These are phyloP conservation scores for Oncorhynchus tshawytscha DNA, from an alignment of 2,113 vertebrate species.

Conservation along the genomic window DNA sequence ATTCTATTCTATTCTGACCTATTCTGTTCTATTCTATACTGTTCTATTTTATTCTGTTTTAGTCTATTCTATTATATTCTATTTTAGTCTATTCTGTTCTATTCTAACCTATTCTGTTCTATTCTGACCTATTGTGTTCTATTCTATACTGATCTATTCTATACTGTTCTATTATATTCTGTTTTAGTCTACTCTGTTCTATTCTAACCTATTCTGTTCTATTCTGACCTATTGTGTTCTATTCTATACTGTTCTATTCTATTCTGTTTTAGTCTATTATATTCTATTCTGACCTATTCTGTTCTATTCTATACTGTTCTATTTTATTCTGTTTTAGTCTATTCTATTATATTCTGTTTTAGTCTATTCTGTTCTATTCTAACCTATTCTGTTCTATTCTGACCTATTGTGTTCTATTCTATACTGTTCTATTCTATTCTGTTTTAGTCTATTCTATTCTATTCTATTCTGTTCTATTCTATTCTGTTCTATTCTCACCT, in stretches of 20 bases:
- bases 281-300: no score
- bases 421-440: fast-evolving
- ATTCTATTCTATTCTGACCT: no score
- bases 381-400: fast-evolving
- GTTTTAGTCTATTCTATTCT: fast-evolving
- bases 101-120: fast-evolving
- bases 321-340: fast-evolving
- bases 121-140: fast-evolving
- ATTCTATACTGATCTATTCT: fast-evolving
- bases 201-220: no score
- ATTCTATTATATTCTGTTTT: fast-evolving
- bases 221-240: fast-evolving
- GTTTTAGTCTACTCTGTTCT: fast-evolving
- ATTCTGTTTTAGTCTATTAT: fast-evolving
- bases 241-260: fast-evolving
- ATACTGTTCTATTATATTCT: no score
- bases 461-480: fast-evolving
- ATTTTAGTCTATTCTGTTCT: no score
- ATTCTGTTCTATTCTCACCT: no score
- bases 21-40: no score
- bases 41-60: no score
- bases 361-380: fast-evolving
- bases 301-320: fast-evolving
- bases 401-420: fast-evolving
- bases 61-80: no score